phyloP scores from a whole-genome alignment of 1,140 invertebrate species.

The Tribolium madens region DNA sequence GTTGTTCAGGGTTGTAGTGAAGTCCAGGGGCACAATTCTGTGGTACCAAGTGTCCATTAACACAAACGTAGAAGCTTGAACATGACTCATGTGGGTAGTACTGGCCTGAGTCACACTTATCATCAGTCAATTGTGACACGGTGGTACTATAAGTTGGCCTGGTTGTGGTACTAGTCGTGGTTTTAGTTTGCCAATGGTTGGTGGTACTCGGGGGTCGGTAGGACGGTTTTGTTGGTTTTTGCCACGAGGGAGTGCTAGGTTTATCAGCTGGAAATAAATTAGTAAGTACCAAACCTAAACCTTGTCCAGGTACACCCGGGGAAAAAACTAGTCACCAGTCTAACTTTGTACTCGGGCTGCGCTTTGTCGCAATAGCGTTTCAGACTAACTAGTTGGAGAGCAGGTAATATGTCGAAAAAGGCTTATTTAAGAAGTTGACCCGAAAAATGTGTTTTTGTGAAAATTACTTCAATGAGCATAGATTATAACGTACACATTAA shows the following conservation, averaged over 20 bases:
- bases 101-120: constrained; percentile 68
- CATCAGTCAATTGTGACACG: constrained; percentile 4
- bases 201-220: constrained; percentile 9
- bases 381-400: too few species aligned
- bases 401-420: too few species aligned
- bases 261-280: constrained; percentile 30
- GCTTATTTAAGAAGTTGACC: too few species aligned
- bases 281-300: neutral
- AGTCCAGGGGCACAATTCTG: constrained; percentile 79
- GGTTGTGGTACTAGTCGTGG: constrained; percentile 23
- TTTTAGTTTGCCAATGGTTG: constrained; percentile 45
- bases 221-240: constrained; percentile 47
- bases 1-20: constrained; percentile 73
- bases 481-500: too few species aligned
- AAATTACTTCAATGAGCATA: too few species aligned
- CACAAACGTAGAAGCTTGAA: constrained; percentile 77
- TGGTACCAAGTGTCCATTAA: constrained; percentile 73
- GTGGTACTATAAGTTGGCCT: constrained; percentile 33
- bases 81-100: constrained; percentile 74
- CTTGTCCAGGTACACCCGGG: too few species aligned
- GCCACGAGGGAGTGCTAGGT: constrained; percentile 30
- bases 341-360: too few species aligned
- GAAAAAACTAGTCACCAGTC: too few species aligned
- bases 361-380: too few species aligned
- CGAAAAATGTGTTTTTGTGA: too few species aligned